These are phyloP conservation scores for Chrysolina oricalcia DNA, from an alignment of 2,888 invertebrate genomes.

Conservation along the genomic window DNA sequence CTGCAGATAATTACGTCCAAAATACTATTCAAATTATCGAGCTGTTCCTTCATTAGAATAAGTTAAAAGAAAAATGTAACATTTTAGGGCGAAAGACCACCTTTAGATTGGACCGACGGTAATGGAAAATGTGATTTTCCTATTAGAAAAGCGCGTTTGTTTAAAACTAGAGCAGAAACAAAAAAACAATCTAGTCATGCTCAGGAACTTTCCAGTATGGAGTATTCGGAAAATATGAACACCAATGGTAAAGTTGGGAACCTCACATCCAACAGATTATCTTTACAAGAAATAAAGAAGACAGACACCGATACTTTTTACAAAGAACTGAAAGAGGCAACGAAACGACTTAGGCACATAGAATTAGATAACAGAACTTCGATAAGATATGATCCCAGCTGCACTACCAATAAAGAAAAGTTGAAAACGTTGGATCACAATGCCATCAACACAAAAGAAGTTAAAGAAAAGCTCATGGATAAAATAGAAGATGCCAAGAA, in stretches of 20 bases:
- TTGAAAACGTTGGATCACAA: slow-evolving; percentile 71
- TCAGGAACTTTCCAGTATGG: slow-evolving; percentile 52
- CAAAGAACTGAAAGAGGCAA: slow-evolving; percentile 72
- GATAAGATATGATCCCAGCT: slow-evolving; percentile 64
- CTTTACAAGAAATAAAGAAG: slow-evolving; percentile 69
- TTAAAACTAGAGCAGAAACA: slow-evolving; percentile 84
- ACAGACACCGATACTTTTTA: slow-evolving; percentile 74
- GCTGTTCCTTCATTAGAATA: neutral
- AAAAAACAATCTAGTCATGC: slow-evolving; percentile 70
- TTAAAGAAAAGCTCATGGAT: slow-evolving; percentile 73
- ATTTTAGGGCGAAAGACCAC: slow-evolving; percentile 57
- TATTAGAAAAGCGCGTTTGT: slow-evolving; percentile 78
- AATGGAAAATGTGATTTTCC: slow-evolving; percentile 58
- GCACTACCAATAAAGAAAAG: slow-evolving; percentile 72
- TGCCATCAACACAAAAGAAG: slow-evolving; percentile 70
- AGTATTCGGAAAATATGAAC: slow-evolving; percentile 69
- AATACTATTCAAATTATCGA: neutral
- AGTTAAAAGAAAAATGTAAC: neutral
- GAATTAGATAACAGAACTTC: slow-evolving; percentile 52
- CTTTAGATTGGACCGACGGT: slow-evolving; percentile 68
- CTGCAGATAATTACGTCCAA: neutral
- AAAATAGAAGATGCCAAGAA: slow-evolving; percentile 73
- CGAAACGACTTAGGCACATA: slow-evolving; percentile 64
- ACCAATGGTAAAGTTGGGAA: slow-evolving; percentile 27
- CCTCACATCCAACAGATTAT: slow-evolving; percentile 64